Conservation (phyloP, 2,888 invertebrate genomes). For the Oscheius sp. region DNA sequence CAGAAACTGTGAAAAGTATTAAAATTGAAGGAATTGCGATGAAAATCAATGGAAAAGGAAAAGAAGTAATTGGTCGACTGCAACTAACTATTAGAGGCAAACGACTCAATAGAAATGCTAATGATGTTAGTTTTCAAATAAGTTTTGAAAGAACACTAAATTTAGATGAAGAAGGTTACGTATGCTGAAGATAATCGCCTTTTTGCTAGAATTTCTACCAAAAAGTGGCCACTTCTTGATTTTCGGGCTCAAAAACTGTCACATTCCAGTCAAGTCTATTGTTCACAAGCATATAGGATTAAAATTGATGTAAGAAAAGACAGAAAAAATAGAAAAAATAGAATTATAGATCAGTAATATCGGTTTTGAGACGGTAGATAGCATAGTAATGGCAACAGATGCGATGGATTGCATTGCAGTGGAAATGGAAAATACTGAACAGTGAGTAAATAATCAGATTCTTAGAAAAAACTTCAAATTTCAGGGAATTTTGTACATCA, state of each 20-base stretch:
- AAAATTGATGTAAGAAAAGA: conserved; percentile 20
- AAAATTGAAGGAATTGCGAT: conserved; percentile 23
- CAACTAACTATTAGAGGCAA: conserved; percentile 44
- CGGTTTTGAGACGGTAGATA: conserved; percentile 45
- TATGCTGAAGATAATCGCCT: conserved; percentile 55
- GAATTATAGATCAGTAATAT: conserved; percentile 50
- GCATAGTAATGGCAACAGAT: conserved; percentile 47
- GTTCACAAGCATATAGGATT: conserved; percentile 45
- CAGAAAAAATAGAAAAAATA: conserved; percentile 15
- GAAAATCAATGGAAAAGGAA: conserved; percentile 26
- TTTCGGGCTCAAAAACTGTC: conserved; percentile 41
- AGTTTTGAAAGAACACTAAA: neutral
- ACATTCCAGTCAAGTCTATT: conserved; percentile 34
- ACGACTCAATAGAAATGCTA: conserved; percentile 47
- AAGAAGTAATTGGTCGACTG: conserved; percentile 28
- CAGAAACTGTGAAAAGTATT: conserved; percentile 18
- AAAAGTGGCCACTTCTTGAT: conserved; percentile 58
- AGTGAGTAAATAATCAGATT: neutral
- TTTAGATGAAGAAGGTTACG: conserved; percentile 45
- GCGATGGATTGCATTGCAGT: conserved; percentile 42
- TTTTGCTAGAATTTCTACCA: conserved; percentile 40
- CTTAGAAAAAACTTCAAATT: neutral
- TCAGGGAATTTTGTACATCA: neutral
- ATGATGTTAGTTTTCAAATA: conserved; percentile 39
- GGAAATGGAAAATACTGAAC: neutral